A percentile compares a stretch with the other conserved stretches of the same genome.
Evolutionary conservation across 2,113 vertebrate species (phyloP).

Genomic region (Dryoscopus gambensis): DNA sequence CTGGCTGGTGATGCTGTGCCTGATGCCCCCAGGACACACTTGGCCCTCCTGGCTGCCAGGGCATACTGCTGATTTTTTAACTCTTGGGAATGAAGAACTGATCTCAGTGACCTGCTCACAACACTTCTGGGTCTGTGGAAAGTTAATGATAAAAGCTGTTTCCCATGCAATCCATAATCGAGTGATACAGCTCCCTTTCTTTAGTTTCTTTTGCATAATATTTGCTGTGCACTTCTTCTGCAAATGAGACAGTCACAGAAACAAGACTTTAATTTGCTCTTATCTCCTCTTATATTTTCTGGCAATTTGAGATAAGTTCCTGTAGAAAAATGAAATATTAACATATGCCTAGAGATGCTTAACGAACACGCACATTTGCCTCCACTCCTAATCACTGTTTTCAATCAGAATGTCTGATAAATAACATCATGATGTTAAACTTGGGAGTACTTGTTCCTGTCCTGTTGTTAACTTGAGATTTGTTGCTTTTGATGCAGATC

Average conservation of each 20-base stretch:
- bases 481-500: not conserved
- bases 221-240: not conserved
- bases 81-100: not conserved
- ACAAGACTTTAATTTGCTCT: not conserved
- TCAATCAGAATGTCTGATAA: not conserved
- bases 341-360: not conserved
- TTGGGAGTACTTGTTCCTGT: not conserved
- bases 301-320: not conserved
- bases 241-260: not conserved
- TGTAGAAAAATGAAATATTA: not conserved
- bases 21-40: rapidly evolving
- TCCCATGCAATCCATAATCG: not conserved
- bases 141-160: not conserved
- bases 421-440: not conserved
- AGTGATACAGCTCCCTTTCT: not conserved
- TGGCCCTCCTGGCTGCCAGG: not conserved
- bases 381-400: not conserved
- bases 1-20: rapidly evolving
- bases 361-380: not conserved
- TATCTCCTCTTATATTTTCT: not conserved
- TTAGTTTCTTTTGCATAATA: not conserved
- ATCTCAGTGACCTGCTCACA: not conserved
- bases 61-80: not conserved
- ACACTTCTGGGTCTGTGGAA: not conserved
- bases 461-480: not conserved